A percentile compares a stretch with the other conserved stretches of the same genome.
Evolutionary conservation across 2,797 vertebrate species (phyloP).

Genomic region (Sebastes melanostomus): DNA sequence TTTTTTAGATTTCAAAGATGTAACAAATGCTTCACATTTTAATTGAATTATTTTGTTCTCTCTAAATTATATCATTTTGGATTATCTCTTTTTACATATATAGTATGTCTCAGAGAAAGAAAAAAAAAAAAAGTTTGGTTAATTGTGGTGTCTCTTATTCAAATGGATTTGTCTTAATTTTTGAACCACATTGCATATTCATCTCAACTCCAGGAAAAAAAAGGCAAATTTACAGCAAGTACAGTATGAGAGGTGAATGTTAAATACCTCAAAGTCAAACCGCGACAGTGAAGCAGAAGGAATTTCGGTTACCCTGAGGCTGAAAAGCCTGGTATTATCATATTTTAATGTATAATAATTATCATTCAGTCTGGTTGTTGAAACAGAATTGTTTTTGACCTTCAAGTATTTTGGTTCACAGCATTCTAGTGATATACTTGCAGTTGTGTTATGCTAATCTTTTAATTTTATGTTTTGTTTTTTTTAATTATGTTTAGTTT

Average conservation of each 20-base stretch:
- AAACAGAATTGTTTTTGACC: constrained; percentile 62
- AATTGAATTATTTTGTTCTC: constrained; percentile 59
- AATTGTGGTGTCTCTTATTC: constrained; percentile 48
- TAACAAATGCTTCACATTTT: constrained; percentile 65
- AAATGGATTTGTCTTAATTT: constrained; percentile 54
- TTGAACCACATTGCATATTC: constrained; percentile 52
- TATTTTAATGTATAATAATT: constrained; percentile 74
- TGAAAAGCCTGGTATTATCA: constrained; percentile 51
- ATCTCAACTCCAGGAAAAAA: constrained; percentile 61
- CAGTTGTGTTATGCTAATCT: constrained; percentile 69
- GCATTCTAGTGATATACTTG: constrained; percentile 66
- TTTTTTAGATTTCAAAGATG: constrained; percentile 54
- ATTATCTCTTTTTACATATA: constrained; percentile 30
- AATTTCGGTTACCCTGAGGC: constrained; percentile 51
- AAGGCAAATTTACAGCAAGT: constrained; percentile 48
- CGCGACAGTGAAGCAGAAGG: constrained; percentile 49
- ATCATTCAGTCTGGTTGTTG: constrained; percentile 61
- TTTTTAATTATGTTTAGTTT: constrained; percentile 59
- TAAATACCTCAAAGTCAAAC: constrained; percentile 73
- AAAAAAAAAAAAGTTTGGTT: constrained; percentile 8
- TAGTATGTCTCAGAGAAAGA: background rate
- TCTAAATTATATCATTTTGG: constrained; percentile 60
- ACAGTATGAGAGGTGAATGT: constrained; percentile 62
- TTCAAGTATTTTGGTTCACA: constrained; percentile 62
- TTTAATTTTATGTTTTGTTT: constrained; percentile 12